Evolutionary conservation across 2,888 invertebrate genomes (phyloP).

Genomic region (Clepsis dumicolana): DNA sequence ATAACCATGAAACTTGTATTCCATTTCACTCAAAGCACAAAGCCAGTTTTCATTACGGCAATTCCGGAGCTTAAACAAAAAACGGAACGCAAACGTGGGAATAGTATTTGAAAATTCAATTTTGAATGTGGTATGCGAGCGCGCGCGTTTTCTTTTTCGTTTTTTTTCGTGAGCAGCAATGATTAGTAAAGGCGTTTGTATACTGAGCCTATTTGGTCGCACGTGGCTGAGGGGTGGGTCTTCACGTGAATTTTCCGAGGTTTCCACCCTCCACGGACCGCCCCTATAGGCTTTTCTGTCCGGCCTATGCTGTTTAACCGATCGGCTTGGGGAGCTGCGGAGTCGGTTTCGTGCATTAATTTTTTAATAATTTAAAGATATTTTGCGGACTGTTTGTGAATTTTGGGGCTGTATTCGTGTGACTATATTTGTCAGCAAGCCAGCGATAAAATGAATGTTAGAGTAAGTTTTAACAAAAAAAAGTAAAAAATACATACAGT

Average conservation of each 20-base stretch:
- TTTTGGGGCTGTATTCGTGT: neutral
- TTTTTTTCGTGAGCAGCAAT: slow-evolving; percentile 77
- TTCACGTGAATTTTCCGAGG: slow-evolving; percentile 86
- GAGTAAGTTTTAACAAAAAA: neutral
- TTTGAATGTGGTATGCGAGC: slow-evolving; percentile 67
- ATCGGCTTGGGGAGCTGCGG: slow-evolving; percentile 72
- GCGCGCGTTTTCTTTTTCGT: slow-evolving; percentile 61
- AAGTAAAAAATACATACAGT: no score
- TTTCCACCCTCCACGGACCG: slow-evolving; percentile 86
- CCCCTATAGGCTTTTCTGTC: slow-evolving; percentile 87
- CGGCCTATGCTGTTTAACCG: slow-evolving; percentile 86
- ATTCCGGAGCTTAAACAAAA: slow-evolving; percentile 69
- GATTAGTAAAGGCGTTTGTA: slow-evolving; percentile 81
- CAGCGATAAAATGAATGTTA: neutral
- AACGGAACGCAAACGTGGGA: slow-evolving; percentile 47
- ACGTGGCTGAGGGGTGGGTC: slow-evolving; percentile 83
- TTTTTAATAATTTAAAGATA: slow-evolving; percentile 42
- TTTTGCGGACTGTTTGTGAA: neutral
- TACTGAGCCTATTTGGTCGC: slow-evolving; percentile 81
- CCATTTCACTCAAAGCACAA: slow-evolving; percentile 77
- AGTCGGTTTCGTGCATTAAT: slow-evolving; percentile 57
- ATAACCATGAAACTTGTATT: slow-evolving; percentile 81
- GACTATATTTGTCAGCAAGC: neutral
- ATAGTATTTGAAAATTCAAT: slow-evolving; percentile 56
- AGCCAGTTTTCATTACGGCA: slow-evolving; percentile 69